These are phyloP conservation scores for Heptranchias perlo DNA, from an alignment of 2,113 vertebrate species.

Conservation along the genomic window DNA sequence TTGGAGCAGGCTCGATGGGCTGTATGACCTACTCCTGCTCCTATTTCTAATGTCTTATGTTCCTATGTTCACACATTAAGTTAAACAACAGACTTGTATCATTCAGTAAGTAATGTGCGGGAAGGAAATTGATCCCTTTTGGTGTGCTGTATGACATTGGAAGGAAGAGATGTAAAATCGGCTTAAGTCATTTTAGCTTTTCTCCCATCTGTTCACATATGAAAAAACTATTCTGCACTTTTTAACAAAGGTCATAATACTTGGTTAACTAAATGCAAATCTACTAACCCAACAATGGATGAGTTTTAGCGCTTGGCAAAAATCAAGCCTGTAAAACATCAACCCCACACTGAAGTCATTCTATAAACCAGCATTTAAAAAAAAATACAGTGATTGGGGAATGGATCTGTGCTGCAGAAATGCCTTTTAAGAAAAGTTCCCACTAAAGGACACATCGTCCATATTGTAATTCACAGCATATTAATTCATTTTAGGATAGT, in stretches of 20 bases:
- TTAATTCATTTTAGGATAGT: neutral
- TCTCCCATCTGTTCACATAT: neutral
- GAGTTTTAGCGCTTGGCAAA: neutral
- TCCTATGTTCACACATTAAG: too few relatives aligned
- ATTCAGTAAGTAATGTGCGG: neutral
- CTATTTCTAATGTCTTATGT: too few relatives aligned
- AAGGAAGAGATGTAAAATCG: neutral
- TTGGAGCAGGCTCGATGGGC: too few relatives aligned
- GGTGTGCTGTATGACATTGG: neutral
- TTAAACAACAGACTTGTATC: neutral
- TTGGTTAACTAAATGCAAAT: neutral
- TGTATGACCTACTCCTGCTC: too few relatives aligned
- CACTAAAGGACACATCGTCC: neutral
- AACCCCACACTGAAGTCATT: neutral
- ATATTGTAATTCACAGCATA: neutral
- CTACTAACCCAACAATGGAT: neutral
- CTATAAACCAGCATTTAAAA: neutral
- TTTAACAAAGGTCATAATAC: neutral
- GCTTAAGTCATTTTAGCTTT: neutral
- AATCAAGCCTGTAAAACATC: neutral
- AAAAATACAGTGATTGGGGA: neutral
- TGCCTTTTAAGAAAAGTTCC: neutral
- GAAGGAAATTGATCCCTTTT: neutral
- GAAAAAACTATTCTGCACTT: neutral
- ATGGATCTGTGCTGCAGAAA: neutral